Conservation (phyloP, 2,797 vertebrate genomes). For the Syngnathus acus region DNA sequence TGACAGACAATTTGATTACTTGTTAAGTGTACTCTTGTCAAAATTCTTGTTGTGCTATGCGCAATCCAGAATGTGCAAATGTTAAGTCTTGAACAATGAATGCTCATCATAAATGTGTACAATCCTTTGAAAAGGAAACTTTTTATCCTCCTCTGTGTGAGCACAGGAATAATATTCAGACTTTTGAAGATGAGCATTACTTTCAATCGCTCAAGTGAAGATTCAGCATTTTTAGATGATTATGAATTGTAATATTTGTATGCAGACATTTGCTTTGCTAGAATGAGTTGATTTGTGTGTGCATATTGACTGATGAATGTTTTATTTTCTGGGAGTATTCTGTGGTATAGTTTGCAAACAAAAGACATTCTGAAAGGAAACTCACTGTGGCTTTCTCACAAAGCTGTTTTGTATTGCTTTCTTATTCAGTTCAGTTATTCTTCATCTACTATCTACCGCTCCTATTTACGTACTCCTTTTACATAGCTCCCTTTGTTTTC, state of each 20-base stretch:
- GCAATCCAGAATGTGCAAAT: background rate
- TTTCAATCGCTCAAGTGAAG: background rate
- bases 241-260: background rate
- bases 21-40: background rate
- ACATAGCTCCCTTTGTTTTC: background rate
- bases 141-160: background rate
- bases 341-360: background rate
- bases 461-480: background rate
- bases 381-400: background rate
- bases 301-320: background rate
- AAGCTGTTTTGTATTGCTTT: background rate
- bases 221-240: background rate
- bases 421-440: background rate
- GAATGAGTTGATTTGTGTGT: background rate
- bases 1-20: background rate
- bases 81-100: background rate
- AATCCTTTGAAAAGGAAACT: background rate
- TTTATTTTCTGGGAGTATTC: background rate
- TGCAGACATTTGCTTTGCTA: background rate
- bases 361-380: background rate
- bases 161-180: background rate
- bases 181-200: background rate
- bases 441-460: too few relatives aligned
- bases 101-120: slow-evolving; percentile 2
- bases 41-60: background rate